These are phyloP conservation scores for Gorsachius goisagi DNA, from an alignment of 2,113 vertebrate species.

Conservation along the genomic window DNA sequence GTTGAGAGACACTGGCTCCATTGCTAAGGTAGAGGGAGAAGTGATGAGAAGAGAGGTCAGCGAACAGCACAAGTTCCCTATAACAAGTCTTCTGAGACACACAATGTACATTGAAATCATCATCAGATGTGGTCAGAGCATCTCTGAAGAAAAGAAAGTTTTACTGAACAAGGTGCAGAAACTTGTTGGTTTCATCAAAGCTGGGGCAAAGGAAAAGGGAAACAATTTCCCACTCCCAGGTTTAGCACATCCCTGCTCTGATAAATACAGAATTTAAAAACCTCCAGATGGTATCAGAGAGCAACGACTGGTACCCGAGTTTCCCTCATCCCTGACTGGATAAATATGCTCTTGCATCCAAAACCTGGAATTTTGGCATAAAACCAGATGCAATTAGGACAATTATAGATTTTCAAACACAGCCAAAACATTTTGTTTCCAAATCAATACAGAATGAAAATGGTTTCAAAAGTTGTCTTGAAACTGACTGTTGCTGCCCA, in stretches of 20 bases:
- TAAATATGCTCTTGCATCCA: not conserved
- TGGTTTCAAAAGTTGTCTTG: not conserved
- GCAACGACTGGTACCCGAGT: not conserved
- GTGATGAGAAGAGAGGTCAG: not conserved
- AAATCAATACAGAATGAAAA: not conserved
- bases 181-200: not conserved
- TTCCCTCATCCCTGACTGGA: not conserved
- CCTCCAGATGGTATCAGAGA: not conserved
- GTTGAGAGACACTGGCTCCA: not conserved
- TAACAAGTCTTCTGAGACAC: not conserved
- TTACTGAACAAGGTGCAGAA: not conserved
- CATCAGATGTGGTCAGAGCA: not conserved
- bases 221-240: not conserved
- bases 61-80: not conserved
- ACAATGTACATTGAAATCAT: not conserved
- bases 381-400: not conserved
- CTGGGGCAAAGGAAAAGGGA: not conserved
- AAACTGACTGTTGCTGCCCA: not conserved
- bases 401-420: not conserved
- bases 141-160: not conserved
- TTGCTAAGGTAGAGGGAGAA: not conserved
- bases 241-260: not conserved
- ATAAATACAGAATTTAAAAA: not conserved
- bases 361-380: not conserved
- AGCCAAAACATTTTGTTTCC: not conserved